phyloP scores from a whole-genome alignment of 2,888 invertebrate genomes.

The Macrophya alboannulata region DNA sequence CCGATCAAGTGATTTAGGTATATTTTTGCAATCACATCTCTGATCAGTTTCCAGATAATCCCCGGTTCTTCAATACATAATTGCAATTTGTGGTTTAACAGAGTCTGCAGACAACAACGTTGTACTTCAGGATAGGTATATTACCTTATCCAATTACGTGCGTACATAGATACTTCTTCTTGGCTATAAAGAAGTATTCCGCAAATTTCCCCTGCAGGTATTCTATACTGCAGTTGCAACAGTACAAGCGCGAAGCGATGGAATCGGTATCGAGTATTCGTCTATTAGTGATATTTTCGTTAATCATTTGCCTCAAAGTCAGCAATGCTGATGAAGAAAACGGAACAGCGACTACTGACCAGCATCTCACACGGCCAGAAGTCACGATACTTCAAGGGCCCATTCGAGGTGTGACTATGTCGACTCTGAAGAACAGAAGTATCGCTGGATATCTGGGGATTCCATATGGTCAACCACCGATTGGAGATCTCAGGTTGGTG shows the following conservation, averaged over 20 bases:
- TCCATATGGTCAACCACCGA: neutral
- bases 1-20: too few species aligned
- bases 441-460: neutral
- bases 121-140: too few species aligned
- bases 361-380: neutral
- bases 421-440: neutral
- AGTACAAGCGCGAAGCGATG: neutral
- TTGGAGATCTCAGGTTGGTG: neutral
- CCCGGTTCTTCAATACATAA: too few species aligned
- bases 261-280: slow-evolving; percentile 58
- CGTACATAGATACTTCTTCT: neutral
- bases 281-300: neutral
- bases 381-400: neutral
- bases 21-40: too few species aligned
- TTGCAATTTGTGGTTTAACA: too few species aligned
- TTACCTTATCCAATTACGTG: too few species aligned
- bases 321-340: neutral
- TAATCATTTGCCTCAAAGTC: neutral
- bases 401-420: neutral
- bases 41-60: too few species aligned
- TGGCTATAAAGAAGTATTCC: neutral
- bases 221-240: neutral
- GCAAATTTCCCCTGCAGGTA: neutral
- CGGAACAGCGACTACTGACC: neutral
- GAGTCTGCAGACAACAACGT: too few species aligned